Percentiles rank a stretch among this genome's conserved stretches.
Evolutionary conservation across 2,113 vertebrate species (phyloP).

Genomic region (Tylochromis polylepis): DNA sequence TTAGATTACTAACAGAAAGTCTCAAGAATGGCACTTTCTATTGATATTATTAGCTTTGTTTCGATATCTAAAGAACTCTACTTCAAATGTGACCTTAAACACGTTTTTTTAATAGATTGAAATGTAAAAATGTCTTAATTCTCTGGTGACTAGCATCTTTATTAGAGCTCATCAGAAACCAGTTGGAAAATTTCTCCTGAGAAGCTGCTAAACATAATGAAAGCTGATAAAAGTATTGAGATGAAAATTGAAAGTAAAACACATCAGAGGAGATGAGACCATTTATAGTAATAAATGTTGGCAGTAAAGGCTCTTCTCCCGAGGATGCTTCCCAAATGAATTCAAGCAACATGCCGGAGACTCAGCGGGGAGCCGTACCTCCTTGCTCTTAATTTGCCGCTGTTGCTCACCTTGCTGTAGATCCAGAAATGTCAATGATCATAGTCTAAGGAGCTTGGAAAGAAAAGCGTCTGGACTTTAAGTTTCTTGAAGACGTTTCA

Average conservation of each 20-base stretch:
- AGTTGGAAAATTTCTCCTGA: not conserved
- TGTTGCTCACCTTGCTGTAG: not conserved
- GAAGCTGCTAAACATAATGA: conserved; percentile 16
- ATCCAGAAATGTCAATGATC: not conserved
- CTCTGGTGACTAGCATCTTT: too few species aligned
- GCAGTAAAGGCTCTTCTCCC: not conserved
- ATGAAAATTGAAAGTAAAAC: not conserved
- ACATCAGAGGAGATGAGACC: not conserved
- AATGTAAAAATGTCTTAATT: not conserved
- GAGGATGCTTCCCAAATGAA: not conserved
- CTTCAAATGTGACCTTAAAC: not conserved
- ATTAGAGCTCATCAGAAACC: conserved; percentile 4
- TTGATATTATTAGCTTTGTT: not conserved
- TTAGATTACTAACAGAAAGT: not conserved
- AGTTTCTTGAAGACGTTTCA: too few species aligned
- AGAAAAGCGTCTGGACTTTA: too few species aligned
- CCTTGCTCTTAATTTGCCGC: not conserved
- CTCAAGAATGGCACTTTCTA: not conserved
- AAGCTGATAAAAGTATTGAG: not conserved
- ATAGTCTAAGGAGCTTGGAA: too few species aligned
- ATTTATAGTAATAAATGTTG: not conserved
- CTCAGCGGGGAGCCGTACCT: not conserved
- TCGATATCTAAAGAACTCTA: not conserved
- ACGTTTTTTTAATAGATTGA: not conserved
- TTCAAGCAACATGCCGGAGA: not conserved